phyloP scores from a whole-genome alignment of 2,888 invertebrate species.

The Chrysotoxum bicinctum region DNA sequence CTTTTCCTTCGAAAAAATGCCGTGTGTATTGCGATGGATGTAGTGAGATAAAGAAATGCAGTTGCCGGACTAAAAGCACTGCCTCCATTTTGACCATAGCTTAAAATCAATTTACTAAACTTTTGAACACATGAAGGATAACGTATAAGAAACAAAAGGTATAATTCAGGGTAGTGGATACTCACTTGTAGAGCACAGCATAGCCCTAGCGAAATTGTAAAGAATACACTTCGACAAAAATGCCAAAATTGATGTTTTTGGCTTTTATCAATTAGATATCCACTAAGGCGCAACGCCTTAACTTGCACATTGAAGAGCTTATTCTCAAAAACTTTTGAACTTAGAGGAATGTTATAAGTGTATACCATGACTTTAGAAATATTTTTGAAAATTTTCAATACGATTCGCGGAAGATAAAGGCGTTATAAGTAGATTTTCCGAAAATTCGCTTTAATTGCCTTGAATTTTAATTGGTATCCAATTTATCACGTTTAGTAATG shows the following conservation, averaged over 20 bases:
- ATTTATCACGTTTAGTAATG: background rate
- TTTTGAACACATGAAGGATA: background rate
- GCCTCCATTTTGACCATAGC: constrained; percentile 54
- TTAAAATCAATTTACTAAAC: constrained; percentile 26
- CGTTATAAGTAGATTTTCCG: background rate
- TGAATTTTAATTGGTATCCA: background rate
- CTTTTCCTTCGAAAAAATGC: constrained; percentile 75
- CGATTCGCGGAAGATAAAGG: background rate
- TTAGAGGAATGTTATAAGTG: constrained; percentile 6
- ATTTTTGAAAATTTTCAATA: background rate
- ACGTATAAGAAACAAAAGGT: background rate
- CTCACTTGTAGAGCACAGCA: constrained; percentile 73
- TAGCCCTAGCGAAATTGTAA: constrained; percentile 75
- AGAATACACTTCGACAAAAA: constrained; percentile 74
- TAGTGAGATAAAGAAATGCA: constrained; percentile 75
- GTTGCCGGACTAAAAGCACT: constrained; percentile 76
- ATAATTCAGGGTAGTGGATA: background rate
- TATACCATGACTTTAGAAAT: background rate
- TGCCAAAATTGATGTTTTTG: constrained; percentile 73
- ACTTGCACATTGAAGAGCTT: constrained; percentile 75
- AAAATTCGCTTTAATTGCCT: background rate
- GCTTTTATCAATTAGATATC: constrained; percentile 74
- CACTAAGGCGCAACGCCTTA: constrained; percentile 74
- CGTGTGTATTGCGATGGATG: constrained; percentile 75
- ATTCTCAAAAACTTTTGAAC: constrained; percentile 74